Evolutionary conservation across 2,113 vertebrate species (phyloP), one percentile per base, ranked within the genome.

Genomic region (Panthera tigris): DNA sequence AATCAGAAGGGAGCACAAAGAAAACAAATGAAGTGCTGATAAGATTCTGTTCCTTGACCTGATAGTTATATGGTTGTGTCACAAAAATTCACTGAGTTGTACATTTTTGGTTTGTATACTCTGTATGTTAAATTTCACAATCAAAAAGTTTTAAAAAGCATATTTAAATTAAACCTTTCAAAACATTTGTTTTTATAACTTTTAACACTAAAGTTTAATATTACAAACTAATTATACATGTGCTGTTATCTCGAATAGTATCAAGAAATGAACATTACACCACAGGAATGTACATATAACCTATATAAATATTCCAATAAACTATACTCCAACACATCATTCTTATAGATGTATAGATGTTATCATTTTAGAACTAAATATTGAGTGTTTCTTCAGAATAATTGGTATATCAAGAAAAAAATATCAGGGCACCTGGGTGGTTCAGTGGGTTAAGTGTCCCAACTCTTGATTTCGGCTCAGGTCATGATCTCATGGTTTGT

Each of bases 321-420:
- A 33, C 74, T 39, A 15, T n/a, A 79, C 14, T 36, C 14, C 89
- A 69, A 93, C 65, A 66, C 23, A 45, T 55, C 33, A 39, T 57
- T 89, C 16, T n/a, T 78, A 76, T 0, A 57, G 55, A 48, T 29
- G 52, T 39, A 61, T 25, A 61, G 57, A 61, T 45, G 45, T 25
- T 68, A 57, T 45, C 36, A 61, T 61, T 52, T 31, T 33, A 18
- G 16, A 74, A 78, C 23, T 94, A 94, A 86, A 41, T 63, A 19
- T 15, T 65, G 19, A 92, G 68, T 74, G 25, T 81, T 91, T 86
- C 82, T 91, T 94, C 82, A 87, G 31, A 91, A 66, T 80, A 36
- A 86, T 1, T 74, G 14, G 14, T 52, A 11, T 48, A 36, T 50
- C 27, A 55, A 48, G 68, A 63, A 14, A 33, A 87, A 87, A 81